Conservation (phyloP, 64 coral and sea anemone species). For the Orbicella faveolata region DNA sequence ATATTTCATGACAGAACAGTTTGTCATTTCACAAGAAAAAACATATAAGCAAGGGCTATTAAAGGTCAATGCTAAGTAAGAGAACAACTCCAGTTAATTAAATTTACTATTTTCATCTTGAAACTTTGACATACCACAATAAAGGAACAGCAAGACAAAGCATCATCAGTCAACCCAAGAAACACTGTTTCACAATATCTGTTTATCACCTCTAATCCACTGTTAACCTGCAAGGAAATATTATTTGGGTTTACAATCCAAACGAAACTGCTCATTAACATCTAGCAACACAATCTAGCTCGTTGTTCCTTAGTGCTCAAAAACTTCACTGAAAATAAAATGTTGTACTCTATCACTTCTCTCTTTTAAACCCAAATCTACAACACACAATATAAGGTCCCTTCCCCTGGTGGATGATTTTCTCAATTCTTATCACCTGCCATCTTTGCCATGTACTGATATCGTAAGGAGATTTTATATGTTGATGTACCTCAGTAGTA, state of each 20-base stretch:
- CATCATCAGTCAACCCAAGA: constrained; percentile 60
- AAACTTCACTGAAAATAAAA: neutral
- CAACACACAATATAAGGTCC: too few species aligned
- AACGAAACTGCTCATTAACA: too few species aligned
- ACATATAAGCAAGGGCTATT: too few species aligned
- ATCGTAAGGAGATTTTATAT: neutral
- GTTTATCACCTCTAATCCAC: constrained; percentile 64
- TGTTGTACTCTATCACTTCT: too few species aligned
- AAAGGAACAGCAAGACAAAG: constrained; percentile 57
- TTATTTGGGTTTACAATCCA: too few species aligned
- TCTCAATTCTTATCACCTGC: neutral
- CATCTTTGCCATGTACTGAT: neutral
- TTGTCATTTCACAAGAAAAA: too few species aligned
- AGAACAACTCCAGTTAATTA: neutral
- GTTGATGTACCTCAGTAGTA: constrained; percentile 40
- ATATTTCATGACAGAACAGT: too few species aligned
- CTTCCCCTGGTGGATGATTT: too few species aligned
- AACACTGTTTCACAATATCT: constrained; percentile 78
- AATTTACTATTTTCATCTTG: neutral
- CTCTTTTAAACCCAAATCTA: too few species aligned
- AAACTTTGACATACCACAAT: constrained; percentile 44
- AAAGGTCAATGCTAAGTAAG: too few species aligned
- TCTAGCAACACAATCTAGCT: too few species aligned
- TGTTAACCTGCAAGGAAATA: constrained; percentile 38
- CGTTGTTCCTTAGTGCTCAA: neutral